phyloP scores from a whole-genome alignment of 2,797 vertebrate genomes.

The Gorsachius magnificus region DNA sequence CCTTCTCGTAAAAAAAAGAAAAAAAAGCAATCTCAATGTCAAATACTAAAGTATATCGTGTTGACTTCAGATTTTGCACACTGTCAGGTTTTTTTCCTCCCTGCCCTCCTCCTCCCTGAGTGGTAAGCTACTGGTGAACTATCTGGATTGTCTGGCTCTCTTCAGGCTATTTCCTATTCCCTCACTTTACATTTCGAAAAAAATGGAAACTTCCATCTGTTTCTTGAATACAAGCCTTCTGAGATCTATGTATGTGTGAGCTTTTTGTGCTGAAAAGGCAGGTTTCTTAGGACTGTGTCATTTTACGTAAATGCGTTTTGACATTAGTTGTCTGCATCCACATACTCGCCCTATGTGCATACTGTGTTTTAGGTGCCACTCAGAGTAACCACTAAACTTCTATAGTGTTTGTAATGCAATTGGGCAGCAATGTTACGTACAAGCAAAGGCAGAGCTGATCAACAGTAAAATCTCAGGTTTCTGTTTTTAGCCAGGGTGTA shows the following conservation, averaged over 20 bases:
- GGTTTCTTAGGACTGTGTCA: neutral
- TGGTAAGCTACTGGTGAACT: neutral
- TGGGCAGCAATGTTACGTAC: neutral
- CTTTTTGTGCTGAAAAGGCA: slow-evolving; percentile 45
- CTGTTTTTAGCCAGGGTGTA: slow-evolving; percentile 59
- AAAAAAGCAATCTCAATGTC: neutral
- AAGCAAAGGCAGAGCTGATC: slow-evolving; percentile 15
- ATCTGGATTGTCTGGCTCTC: neutral
- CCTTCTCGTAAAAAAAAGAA: neutral
- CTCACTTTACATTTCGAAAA: slow-evolving; percentile 50
- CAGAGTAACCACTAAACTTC: neutral
- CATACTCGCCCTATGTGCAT: neutral
- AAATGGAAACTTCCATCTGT: slow-evolving; percentile 66
- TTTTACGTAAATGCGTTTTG: slow-evolving; percentile 37
- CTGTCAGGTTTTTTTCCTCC: neutral
- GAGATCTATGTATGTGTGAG: slow-evolving; percentile 40
- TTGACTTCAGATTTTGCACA: neutral
- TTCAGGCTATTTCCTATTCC: neutral
- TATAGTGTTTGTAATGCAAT: neutral
- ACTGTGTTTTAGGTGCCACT: neutral
- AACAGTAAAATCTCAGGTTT: slow-evolving; percentile 59
- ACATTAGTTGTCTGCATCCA: neutral
- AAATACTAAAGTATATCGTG: neutral
- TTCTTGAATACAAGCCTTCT: slow-evolving; percentile 55
- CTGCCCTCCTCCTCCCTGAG: neutral